phyloP scores from a whole-genome alignment of 2,888 invertebrate species.

The Torymus auratus region DNA sequence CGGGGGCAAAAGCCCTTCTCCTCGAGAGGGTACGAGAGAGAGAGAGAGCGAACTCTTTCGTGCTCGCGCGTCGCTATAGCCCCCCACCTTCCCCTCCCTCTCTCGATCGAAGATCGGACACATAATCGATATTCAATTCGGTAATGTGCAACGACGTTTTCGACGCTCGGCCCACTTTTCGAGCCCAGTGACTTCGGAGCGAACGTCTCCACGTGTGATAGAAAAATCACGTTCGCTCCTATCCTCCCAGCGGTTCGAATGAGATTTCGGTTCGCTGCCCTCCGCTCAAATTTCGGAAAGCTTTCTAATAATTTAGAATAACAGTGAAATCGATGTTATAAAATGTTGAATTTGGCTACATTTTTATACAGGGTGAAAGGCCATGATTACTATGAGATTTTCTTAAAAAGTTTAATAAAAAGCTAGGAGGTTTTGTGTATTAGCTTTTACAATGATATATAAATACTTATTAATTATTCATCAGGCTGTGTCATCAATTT shows the following conservation, averaged over 20 bases:
- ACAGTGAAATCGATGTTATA: too few relatives aligned
- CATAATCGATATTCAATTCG: conserved; percentile 69
- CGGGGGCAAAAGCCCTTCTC: background rate
- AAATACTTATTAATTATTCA: too few relatives aligned
- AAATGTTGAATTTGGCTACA: too few relatives aligned
- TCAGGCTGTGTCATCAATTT: too few relatives aligned
- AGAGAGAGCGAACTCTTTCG: background rate
- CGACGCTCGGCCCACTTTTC: conserved; percentile 45
- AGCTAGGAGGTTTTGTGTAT: too few relatives aligned
- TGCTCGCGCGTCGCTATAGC: too few relatives aligned
- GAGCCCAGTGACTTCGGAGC: conserved; percentile 12
- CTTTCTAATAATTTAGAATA: conserved; percentile 45
- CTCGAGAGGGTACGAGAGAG: background rate
- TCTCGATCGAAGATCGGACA: conserved; percentile 58
- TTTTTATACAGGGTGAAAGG: too few relatives aligned
- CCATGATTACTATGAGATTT: too few relatives aligned
- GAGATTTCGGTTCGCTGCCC: background rate
- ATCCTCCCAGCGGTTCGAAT: background rate
- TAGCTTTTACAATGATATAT: too few relatives aligned
- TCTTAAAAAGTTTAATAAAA: too few relatives aligned
- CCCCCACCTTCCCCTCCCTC: too few relatives aligned
- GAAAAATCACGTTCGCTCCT: conserved; percentile 15
- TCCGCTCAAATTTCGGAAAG: conserved; percentile 46
- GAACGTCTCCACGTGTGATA: conserved; percentile 1
- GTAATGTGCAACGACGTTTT: conserved; percentile 62